phyloP scores from a whole-genome alignment of 2,113 vertebrate species.

The Pagrus major region DNA sequence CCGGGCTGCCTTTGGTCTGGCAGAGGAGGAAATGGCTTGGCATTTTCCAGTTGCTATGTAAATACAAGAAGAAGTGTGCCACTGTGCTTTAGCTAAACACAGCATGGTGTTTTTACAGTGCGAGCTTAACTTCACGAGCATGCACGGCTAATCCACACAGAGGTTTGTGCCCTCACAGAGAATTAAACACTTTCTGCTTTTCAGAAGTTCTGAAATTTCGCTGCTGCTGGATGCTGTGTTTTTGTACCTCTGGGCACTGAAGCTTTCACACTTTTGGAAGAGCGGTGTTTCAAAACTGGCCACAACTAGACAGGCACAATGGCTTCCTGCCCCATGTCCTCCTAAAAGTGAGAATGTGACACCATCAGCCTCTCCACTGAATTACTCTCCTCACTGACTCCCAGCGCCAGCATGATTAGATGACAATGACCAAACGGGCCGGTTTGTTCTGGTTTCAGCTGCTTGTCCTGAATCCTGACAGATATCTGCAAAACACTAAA shows the following conservation, averaged over 20 bases:
- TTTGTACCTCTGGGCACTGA: slow-evolving; percentile 38
- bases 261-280: slow-evolving; percentile 40
- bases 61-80: slow-evolving; percentile 75
- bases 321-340: slow-evolving; percentile 42
- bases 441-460: too few species aligned
- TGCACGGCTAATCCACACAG: slow-evolving; percentile 43
- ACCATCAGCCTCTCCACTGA: slow-evolving; percentile 31
- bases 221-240: slow-evolving; percentile 16
- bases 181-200: slow-evolving; percentile 35
- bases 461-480: too few species aligned
- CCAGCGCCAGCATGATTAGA: slow-evolving; percentile 6
- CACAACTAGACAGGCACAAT: slow-evolving; percentile 47
- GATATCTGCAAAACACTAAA: too few species aligned
- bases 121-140: slow-evolving; percentile 48
- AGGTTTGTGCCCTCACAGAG: slow-evolving; percentile 8
- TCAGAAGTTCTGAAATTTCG: slow-evolving; percentile 18
- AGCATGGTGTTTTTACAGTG: slow-evolving; percentile 57
- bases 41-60: slow-evolving; percentile 69
- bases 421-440: too few species aligned
- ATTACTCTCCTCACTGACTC: slow-evolving; percentile 29
- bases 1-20: slow-evolving; percentile 68
- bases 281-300: slow-evolving; percentile 27
- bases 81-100: slow-evolving; percentile 65
- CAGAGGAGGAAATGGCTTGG: slow-evolving; percentile 70
- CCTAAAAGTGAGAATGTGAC: slow-evolving; percentile 59